A percentile compares a stretch with the other conserved stretches of the same genome.
Conservation (phyloP, 1,140 invertebrate species). For the Aricia agestis region DNA sequence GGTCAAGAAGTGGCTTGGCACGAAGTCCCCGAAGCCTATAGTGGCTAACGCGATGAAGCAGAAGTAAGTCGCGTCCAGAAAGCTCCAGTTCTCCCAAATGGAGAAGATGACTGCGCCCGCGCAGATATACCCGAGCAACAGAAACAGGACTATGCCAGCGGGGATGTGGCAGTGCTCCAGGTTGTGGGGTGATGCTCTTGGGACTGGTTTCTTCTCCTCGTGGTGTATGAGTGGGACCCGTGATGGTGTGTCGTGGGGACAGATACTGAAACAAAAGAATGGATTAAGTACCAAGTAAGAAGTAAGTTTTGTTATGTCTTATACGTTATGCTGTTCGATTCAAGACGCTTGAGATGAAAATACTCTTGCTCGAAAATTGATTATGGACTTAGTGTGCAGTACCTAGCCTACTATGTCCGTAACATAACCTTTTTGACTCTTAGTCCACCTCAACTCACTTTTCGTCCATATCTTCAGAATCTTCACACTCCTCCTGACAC, state of each 20-base stretch:
- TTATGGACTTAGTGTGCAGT: too few relatives aligned
- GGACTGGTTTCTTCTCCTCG: constrained; percentile 58
- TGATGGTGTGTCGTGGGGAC: constrained; percentile 83
- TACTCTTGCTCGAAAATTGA: too few relatives aligned
- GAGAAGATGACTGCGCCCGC: constrained; percentile 84
- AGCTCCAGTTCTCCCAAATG: constrained; percentile 85
- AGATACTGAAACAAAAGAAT: constrained; percentile 67
- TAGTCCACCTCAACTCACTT: constrained; percentile 37
- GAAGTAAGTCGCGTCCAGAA: constrained; percentile 90
- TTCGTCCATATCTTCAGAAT: constrained; percentile 67
- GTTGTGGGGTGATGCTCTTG: constrained; percentile 46
- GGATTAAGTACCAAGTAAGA: too few relatives aligned
- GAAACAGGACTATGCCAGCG: constrained; percentile 81
- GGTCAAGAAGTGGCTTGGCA: constrained; percentile 78
- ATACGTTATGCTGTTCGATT: too few relatives aligned
- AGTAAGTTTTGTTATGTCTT: too few relatives aligned
- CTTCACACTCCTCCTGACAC: constrained; percentile 59
- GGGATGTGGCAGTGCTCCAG: constrained; percentile 80
- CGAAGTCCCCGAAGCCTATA: constrained; percentile 90
- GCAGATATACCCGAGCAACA: constrained; percentile 83
- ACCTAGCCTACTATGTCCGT: too few relatives aligned
- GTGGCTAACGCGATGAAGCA: constrained; percentile 92
- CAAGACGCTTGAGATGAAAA: too few relatives aligned
- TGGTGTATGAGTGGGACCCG: constrained; percentile 82
- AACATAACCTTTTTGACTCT: too few relatives aligned